Evolutionary conservation across 2,113 vertebrate genomes (phyloP), one percentile per base, ranked within the genome.

Genomic region (Cheirogaleus medius): DNA sequence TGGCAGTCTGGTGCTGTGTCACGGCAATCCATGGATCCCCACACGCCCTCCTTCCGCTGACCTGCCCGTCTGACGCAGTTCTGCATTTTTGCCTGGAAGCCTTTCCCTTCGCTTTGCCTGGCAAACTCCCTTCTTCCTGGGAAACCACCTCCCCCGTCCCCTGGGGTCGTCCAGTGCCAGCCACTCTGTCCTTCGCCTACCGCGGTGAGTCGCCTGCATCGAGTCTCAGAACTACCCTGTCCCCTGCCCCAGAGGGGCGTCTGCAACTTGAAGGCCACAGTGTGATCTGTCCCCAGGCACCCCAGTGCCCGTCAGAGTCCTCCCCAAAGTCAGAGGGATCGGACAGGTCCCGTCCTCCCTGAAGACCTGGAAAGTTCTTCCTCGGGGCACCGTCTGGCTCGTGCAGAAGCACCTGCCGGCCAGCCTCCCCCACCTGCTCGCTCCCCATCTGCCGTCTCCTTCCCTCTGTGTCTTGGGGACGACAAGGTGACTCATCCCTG

Each of bases 1-100:
- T 1, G 10, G 7, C 0, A 1, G 25, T 2, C 13, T 0, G 21
- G 12, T 6, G 1, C n/a, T 49, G 2, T 6, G 25, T 47, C 47
- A 1, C 0, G 0, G 20, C 18, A 13, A 60, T 44, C 56, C 11
- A 8, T 4, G 94, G 73, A 60, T 32, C 14, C 12, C 11, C 6
- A 39, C 39, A 29, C 2, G 0, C 42, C 49, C n/a, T 42, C 39
- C 37, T 2, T 7, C 37, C 3, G 2, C 0, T 1, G 29, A 1
- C 54, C 3, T 6, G 52, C 85, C 1, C 0, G 44, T 14, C 74
- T 13, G 21, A 12, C 14, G 14, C 34, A 8, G 10, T 63, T 34
- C n/a, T 7, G 20, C 0, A 1, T 37, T 42, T 9, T 8, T 29
- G 34, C 25, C 17, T 1, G 5, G 49, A 29, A 44, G 25, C 0